These are phyloP conservation scores for Halocynthia roretzi DNA, from an alignment of 23 tunicate species.

Conservation along the genomic window DNA sequence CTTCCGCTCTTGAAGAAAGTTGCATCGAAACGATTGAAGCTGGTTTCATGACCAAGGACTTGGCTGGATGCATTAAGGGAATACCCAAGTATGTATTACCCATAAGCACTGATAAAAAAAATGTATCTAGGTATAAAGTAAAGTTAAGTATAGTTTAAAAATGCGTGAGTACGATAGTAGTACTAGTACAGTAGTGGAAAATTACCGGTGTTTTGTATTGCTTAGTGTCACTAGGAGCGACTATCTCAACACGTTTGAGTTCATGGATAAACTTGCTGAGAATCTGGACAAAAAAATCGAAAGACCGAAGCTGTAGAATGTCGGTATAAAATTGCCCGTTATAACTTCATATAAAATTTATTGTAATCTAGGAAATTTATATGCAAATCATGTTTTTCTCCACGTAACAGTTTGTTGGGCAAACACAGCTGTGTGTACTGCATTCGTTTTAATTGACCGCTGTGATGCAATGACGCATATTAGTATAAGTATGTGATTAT, in stretches of 20 bases:
- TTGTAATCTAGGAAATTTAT: too few relatives aligned
- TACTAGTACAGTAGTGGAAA: neutral
- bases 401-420: too few relatives aligned
- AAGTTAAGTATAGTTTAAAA: neutral
- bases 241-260: constrained; percentile 79
- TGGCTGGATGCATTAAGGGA: constrained; percentile 91
- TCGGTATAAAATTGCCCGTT: too few relatives aligned
- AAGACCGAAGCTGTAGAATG: too few relatives aligned
- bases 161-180: neutral
- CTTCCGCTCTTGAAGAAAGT: constrained; percentile 52
- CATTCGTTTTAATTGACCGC: too few relatives aligned
- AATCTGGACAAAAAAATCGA: constrained; percentile 42
- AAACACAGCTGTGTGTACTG: too few relatives aligned
- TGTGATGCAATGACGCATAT: too few relatives aligned
- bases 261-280: constrained; percentile 94
- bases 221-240: constrained; percentile 60
- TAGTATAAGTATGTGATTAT: too few relatives aligned
- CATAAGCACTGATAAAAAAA: neutral
- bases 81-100: constrained; percentile 39
- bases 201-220: neutral
- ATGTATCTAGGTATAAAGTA: neutral
- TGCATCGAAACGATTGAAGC: constrained; percentile 79
- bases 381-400: too few relatives aligned
- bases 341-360: too few relatives aligned
- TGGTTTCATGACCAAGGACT: constrained; percentile 90